Percentiles rank a stretch among this genome's conserved stretches.
Evolutionary conservation across 2,888 invertebrate species (phyloP).

Genomic region (Druceiella hillmani): DNA sequence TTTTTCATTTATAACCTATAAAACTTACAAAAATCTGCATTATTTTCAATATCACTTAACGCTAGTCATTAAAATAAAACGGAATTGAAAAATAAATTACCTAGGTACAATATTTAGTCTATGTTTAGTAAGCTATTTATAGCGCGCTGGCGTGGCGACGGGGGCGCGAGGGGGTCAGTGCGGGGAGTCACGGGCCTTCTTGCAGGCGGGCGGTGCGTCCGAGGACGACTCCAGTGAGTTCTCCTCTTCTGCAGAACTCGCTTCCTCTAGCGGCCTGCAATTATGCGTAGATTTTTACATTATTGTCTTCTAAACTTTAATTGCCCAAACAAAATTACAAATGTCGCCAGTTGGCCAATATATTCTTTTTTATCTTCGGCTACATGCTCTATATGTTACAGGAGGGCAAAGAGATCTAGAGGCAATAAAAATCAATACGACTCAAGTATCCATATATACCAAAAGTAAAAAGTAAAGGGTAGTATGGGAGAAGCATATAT

Average conservation of each 20-base stretch:
- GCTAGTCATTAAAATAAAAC: constrained; percentile 51
- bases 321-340: too few species aligned
- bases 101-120: constrained; percentile 53
- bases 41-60: constrained; percentile 48
- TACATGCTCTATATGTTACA: too few species aligned
- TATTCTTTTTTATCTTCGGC: too few species aligned
- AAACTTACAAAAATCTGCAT: constrained; percentile 54
- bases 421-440: too few species aligned
- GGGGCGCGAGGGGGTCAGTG: constrained; percentile 45
- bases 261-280: constrained; percentile 46
- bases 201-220: constrained; percentile 35
- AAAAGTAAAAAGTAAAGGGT: too few species aligned
- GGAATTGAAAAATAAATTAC: constrained; percentile 57
- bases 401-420: too few species aligned
- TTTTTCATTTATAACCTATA: too few species aligned
- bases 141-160: constrained; percentile 38
- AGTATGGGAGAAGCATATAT: too few species aligned
- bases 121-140: constrained; percentile 43
- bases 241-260: constrained; percentile 51
- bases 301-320: too few species aligned
- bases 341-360: too few species aligned
- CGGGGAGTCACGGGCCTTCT: constrained; percentile 46
- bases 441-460: too few species aligned
- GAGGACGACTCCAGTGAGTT: constrained; percentile 44
- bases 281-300: too few species aligned